A percentile compares a stretch with the other conserved stretches of the same genome.
Conservation (phyloP, 2,797 vertebrate species). For the Chiloscyllium punctatum region DNA sequence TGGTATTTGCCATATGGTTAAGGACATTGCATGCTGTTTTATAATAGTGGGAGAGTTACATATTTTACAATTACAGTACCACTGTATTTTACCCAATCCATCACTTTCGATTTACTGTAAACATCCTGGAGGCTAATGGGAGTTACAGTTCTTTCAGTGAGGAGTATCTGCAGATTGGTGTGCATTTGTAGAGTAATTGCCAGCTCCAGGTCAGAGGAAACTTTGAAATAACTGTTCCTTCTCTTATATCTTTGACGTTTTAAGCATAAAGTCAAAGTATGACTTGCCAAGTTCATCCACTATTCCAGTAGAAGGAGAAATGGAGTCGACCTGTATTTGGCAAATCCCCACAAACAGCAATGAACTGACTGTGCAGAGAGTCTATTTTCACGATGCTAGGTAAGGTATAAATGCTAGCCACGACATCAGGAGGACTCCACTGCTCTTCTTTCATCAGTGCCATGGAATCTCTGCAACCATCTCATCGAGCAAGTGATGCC, state of each 20-base stretch:
- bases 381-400: background rate
- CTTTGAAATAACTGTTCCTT: background rate
- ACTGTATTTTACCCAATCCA: background rate
- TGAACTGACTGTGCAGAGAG: background rate
- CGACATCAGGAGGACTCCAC: background rate
- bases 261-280: too few relatives aligned
- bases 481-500: background rate
- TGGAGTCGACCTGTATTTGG: background rate
- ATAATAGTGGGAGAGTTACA: background rate
- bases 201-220: background rate
- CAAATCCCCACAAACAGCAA: background rate
- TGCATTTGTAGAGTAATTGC: background rate
- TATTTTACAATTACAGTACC: background rate
- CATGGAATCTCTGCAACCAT: background rate
- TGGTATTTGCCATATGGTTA: background rate
- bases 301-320: background rate
- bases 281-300: background rate
- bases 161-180: background rate
- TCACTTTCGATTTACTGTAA: background rate
- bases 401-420: background rate
- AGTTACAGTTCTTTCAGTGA: background rate
- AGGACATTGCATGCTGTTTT: background rate
- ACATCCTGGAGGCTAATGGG: background rate
- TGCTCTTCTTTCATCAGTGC: background rate
- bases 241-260: background rate